phyloP scores from a whole-genome alignment of 53 echinoderm and acorn worm species.

The Glandiceps talaboti region DNA sequence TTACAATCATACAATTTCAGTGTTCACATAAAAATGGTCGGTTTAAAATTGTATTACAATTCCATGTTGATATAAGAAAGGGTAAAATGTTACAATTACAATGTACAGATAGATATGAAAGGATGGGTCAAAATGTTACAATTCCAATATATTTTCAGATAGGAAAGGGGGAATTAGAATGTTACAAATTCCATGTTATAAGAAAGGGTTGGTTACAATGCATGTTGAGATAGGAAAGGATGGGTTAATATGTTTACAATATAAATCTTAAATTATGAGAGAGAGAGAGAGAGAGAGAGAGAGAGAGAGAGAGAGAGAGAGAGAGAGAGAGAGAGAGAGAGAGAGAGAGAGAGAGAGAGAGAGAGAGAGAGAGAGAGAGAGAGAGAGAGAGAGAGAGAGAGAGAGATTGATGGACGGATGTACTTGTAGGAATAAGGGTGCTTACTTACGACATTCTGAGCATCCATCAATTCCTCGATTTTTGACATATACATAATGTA shows the following conservation, averaged over 20 bases:
- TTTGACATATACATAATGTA: not conserved
- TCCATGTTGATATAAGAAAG: too few species aligned
- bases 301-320: slow-evolving; percentile 3
- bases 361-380: not conserved
- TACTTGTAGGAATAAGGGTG: not conserved
- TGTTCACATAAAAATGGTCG: too few species aligned
- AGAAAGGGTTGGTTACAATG: too few species aligned
- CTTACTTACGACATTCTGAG: not conserved
- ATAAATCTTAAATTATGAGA: not conserved
- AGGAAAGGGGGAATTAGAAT: too few species aligned
- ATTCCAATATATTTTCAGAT: too few species aligned
- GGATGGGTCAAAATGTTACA: too few species aligned
- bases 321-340: slow-evolving; percentile 2
- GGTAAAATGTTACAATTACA: too few species aligned
- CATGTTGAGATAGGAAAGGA: too few species aligned
- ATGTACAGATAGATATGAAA: too few species aligned
- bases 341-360: slow-evolving; percentile 9
- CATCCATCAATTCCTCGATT: not conserved
- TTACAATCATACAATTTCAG: not conserved
- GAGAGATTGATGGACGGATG: too few species aligned
- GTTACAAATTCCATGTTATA: too few species aligned
- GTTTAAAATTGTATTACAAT: too few species aligned
- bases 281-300: slow-evolving; percentile 1
- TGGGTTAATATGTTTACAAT: not conserved
- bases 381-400: slow-evolving; percentile 9